Conservation (phyloP, 2,113 vertebrate genomes). For the Heterotilapia buettikoferi region DNA sequence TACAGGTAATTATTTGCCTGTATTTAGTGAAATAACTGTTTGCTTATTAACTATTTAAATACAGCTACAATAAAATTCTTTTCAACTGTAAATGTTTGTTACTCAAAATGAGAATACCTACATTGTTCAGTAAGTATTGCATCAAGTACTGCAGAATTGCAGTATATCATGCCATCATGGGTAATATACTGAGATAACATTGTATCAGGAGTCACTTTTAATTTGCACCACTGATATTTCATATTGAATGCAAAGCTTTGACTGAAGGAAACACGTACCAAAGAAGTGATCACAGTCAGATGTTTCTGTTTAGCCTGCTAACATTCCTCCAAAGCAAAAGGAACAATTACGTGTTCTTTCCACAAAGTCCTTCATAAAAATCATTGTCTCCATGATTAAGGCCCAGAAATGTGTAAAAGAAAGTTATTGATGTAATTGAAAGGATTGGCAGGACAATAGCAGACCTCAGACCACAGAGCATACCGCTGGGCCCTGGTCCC, state of each 20-base stretch:
- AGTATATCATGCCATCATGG: rapidly evolving
- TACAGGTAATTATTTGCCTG: neutral
- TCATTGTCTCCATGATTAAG: neutral
- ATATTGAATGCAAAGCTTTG: neutral
- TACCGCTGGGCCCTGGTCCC: neutral
- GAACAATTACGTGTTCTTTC: constrained; percentile 15
- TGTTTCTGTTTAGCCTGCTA: neutral
- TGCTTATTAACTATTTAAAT: neutral
- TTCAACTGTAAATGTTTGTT: neutral
- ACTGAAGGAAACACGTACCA: neutral
- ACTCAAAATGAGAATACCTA: neutral
- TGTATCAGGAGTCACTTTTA: neutral
- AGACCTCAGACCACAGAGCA: neutral
- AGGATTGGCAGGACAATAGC: constrained; percentile 11
- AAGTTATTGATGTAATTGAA: neutral
- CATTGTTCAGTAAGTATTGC: neutral
- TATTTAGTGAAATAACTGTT: neutral
- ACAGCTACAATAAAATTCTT: neutral
- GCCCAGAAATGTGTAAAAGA: neutral
- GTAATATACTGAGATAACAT: neutral
- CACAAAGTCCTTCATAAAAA: neutral
- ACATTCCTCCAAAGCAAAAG: neutral
- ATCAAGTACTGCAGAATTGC: neutral
- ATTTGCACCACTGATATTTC: neutral
- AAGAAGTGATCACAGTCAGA: neutral